Evolutionary conservation across 2,888 invertebrate genomes (phyloP).

Genomic region (Dasysyrphus tricinctus): DNA sequence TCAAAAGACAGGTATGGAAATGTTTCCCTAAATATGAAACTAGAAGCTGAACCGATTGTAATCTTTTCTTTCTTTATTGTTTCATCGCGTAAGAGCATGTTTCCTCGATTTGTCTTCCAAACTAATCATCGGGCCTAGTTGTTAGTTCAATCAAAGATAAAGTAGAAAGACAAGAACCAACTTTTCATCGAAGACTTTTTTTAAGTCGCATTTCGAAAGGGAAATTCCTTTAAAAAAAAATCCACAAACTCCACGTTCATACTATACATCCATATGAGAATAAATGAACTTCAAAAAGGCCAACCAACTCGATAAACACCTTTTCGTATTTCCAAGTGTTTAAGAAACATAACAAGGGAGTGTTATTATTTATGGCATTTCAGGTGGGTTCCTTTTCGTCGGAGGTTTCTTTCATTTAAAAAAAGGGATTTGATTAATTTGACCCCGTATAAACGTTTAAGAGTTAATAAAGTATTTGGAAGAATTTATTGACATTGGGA

Average conservation of each 20-base stretch:
- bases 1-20: not conserved
- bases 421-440: slow-evolving; percentile 48
- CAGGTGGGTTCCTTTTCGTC: not conserved
- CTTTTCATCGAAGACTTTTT: not conserved
- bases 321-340: not conserved
- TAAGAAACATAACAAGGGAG: not conserved
- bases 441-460: slow-evolving; percentile 28
- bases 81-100: not conserved
- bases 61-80: not conserved
- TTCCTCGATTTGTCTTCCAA: not conserved
- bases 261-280: too few relatives aligned
- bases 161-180: not conserved
- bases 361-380: slow-evolving; percentile 20
- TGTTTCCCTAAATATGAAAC: not conserved
- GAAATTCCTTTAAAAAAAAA: not conserved
- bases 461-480: slow-evolving; percentile 1
- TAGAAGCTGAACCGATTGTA: not conserved
- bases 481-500: slow-evolving; percentile 41
- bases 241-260: not conserved
- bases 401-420: slow-evolving; percentile 4
- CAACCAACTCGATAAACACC: not conserved
- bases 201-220: not conserved
- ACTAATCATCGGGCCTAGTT: not conserved
- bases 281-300: not conserved
- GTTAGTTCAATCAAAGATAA: not conserved